These are phyloP conservation scores for Epinotia bilunana DNA, from an alignment of 2,888 invertebrate genomes.

Conservation along the genomic window DNA sequence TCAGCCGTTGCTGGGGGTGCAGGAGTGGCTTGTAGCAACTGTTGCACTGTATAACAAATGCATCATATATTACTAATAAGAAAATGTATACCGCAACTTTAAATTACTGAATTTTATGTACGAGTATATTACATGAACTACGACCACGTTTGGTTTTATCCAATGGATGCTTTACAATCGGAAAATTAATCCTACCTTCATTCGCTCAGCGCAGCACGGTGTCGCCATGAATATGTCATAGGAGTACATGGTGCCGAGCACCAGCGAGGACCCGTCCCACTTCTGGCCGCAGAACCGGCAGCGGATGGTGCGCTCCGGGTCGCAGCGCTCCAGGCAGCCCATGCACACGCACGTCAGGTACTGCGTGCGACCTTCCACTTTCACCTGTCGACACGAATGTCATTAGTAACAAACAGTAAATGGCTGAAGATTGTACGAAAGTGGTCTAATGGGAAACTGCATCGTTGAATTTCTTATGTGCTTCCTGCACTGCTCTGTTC, in stretches of 20 bases:
- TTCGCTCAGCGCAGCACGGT: constrained; percentile 96
- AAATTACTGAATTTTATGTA: background rate
- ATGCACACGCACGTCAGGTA: constrained; percentile 98
- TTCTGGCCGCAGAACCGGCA: constrained; percentile 94
- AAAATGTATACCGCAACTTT: background rate
- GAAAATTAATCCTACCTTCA: constrained; percentile 87
- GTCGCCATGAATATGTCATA: constrained; percentile 99
- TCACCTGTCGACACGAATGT: constrained; percentile 87
- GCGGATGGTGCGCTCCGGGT: constrained; percentile 89
- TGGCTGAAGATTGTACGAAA: background rate
- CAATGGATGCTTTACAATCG: background rate
- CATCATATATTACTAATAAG: background rate
- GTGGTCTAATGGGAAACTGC: background rate
- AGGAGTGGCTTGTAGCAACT: constrained; percentile 95
- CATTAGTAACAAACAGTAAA: background rate
- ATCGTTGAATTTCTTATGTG: too few species aligned
- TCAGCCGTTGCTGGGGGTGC: constrained; percentile 93
- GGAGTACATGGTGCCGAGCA: constrained; percentile 98
- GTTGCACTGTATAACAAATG: constrained; percentile 89
- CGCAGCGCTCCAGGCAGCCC: constrained; percentile 94
- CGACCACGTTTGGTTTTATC: too few species aligned
- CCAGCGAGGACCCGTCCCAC: constrained; percentile 97
- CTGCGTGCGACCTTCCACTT: constrained; percentile 94
- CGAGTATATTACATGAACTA: too few species aligned
- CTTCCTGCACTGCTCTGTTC: too few species aligned